Evolutionary conservation across 2,797 vertebrate species (phyloP).

Genomic region (Clarias platycephalus): DNA sequence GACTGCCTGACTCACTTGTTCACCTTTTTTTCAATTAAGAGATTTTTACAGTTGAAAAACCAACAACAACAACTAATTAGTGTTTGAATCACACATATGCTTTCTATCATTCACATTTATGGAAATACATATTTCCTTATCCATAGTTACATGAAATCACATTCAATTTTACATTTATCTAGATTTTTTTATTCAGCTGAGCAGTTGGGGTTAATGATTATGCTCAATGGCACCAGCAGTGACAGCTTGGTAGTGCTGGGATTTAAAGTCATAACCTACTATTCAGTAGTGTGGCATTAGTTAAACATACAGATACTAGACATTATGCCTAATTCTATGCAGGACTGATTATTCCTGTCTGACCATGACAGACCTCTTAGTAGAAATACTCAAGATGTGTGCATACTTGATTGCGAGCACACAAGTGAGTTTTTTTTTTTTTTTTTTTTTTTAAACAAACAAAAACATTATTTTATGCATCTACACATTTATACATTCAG

Average conservation of each 20-base stretch:
- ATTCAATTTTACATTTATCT: not conserved
- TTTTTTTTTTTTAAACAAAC: not conserved
- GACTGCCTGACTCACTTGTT: not conserved
- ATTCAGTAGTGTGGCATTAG: not conserved
- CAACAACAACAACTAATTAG: not conserved
- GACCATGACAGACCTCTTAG: conserved; percentile 43
- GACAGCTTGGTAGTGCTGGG: not conserved
- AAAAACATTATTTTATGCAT: conserved; percentile 16
- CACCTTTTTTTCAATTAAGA: not conserved
- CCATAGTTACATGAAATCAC: not conserved
- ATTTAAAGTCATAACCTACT: not conserved
- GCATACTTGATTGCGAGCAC: not conserved
- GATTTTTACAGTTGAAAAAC: not conserved
- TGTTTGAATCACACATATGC: not conserved
- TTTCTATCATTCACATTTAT: not conserved
- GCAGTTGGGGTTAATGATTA: not conserved
- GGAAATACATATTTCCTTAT: not conserved
- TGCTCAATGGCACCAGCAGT: not conserved
- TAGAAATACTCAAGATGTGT: conserved; percentile 28
- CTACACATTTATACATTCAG: conserved; percentile 31
- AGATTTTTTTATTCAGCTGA: not conserved
- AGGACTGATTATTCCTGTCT: conserved; percentile 38
- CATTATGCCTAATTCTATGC: conserved; percentile 32
- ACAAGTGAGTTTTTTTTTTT: conserved; percentile 18
- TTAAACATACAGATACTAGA: conserved; percentile 2